Percentiles rank a stretch among this genome's conserved stretches.
Evolutionary conservation across 2,797 vertebrate species (phyloP).

Genomic region (Sebastes aleutianus): DNA sequence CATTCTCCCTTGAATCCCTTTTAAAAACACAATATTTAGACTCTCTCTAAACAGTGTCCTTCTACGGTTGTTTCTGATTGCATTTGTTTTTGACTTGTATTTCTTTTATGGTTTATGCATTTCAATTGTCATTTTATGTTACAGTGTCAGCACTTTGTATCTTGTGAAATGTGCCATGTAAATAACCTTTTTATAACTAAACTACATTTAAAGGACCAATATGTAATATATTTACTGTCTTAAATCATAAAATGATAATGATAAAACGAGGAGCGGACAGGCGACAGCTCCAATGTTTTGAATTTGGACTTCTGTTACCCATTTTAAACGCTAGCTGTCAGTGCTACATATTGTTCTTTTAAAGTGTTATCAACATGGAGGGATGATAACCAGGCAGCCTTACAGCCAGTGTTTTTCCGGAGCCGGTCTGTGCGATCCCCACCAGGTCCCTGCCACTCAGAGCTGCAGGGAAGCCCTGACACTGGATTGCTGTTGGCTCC

Average conservation of each 20-base stretch:
- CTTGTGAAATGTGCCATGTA: background rate
- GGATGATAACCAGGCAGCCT: constrained; percentile 36
- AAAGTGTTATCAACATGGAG: background rate
- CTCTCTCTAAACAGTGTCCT: background rate
- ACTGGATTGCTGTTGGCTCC: constrained; percentile 96
- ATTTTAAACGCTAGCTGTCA: too few relatives aligned
- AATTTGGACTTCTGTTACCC: too few relatives aligned
- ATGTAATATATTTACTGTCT: too few relatives aligned
- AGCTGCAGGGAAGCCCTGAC: constrained; percentile 94
- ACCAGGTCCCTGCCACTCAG: constrained; percentile 96
- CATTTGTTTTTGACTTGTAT: background rate
- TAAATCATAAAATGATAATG: too few relatives aligned
- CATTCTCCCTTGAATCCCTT: background rate
- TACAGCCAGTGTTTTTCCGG: constrained; percentile 96
- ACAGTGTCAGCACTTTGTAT: background rate
- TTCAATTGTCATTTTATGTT: background rate
- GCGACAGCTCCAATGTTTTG: too few relatives aligned
- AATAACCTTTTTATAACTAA: background rate
- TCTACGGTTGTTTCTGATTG: background rate
- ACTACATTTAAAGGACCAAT: background rate
- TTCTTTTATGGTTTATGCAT: background rate
- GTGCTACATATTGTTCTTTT: background rate
- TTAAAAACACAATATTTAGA: background rate
- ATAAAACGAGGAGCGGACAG: too few relatives aligned
- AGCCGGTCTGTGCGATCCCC: constrained; percentile 98